phyloP scores from a whole-genome alignment of 2,113 vertebrate genomes.

The Herpetotheres cachinnans region DNA sequence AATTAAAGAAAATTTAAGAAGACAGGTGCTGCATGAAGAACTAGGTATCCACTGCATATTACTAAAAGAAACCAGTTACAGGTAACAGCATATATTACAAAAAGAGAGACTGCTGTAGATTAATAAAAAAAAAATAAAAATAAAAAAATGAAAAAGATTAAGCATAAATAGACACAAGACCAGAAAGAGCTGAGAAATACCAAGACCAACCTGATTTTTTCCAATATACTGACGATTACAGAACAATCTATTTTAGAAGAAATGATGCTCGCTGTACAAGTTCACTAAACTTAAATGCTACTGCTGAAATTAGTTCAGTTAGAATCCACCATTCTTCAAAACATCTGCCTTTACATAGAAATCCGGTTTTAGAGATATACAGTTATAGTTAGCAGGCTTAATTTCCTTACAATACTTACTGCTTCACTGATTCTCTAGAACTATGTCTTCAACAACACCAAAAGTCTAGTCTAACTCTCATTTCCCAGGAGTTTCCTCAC shows the following conservation, averaged over 20 bases:
- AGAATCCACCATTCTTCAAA: not conserved
- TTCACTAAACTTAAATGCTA: not conserved
- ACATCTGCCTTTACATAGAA: not conserved
- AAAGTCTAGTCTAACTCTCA: not conserved
- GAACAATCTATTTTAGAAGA: not conserved
- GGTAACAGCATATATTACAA: not conserved
- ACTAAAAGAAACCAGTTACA: not conserved
- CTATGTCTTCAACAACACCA: not conserved
- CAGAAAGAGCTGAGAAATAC: not conserved
- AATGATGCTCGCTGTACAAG: not conserved
- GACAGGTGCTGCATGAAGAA: not conserved
- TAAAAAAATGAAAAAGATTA: not conserved
- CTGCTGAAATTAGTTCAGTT: not conserved
- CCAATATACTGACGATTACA: not conserved
- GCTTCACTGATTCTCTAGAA: slow-evolving; percentile 12
- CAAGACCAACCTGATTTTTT: not conserved
- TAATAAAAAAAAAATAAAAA: not conserved
- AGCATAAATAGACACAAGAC: not conserved
- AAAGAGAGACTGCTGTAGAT: not conserved
- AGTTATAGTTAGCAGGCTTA: not conserved
- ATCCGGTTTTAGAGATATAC: not conserved
- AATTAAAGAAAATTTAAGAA: not conserved
- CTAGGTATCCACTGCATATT: not conserved
- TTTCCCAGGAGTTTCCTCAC: not conserved
- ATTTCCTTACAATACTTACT: slow-evolving; percentile 35